These are phyloP conservation scores for Synanceia verrucosa DNA, from an alignment of 2,797 vertebrate genomes.

Conservation along the genomic window DNA sequence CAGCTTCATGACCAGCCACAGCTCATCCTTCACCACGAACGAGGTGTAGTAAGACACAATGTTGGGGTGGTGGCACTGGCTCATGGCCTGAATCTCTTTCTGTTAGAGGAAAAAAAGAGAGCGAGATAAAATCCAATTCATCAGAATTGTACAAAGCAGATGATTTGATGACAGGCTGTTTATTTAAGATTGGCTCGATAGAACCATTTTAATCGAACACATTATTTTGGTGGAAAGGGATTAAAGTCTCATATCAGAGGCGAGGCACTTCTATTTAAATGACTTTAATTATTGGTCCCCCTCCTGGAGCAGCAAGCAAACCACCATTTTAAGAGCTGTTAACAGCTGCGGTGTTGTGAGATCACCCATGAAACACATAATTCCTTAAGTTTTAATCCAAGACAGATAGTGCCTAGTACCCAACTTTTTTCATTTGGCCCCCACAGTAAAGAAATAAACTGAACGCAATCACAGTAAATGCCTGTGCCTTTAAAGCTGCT, in stretches of 20 bases:
- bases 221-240: neutral
- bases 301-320: constrained; percentile 1
- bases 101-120: constrained; percentile 68
- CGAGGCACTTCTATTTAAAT: neutral
- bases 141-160: neutral
- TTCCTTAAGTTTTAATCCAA: constrained; percentile 7
- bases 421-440: constrained; percentile 1
- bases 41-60: constrained; percentile 99
- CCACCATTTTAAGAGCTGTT: neutral
- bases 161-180: neutral
- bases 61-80: constrained; percentile 98
- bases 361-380: neutral
- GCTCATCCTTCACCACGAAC: constrained; percentile 98
- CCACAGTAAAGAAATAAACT: constrained; percentile 20
- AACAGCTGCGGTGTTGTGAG: neutral
- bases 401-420: neutral
- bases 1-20: constrained; percentile 99
- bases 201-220: neutral
- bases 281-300: neutral
- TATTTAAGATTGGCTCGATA: neutral
- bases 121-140: neutral
- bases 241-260: neutral
- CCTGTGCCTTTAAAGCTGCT: constrained; percentile 3
- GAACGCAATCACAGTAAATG: constrained; percentile 21
- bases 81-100: constrained; percentile 99